Conservation (phyloP, 2,113 vertebrate species). For the Callipepla californica region DNA sequence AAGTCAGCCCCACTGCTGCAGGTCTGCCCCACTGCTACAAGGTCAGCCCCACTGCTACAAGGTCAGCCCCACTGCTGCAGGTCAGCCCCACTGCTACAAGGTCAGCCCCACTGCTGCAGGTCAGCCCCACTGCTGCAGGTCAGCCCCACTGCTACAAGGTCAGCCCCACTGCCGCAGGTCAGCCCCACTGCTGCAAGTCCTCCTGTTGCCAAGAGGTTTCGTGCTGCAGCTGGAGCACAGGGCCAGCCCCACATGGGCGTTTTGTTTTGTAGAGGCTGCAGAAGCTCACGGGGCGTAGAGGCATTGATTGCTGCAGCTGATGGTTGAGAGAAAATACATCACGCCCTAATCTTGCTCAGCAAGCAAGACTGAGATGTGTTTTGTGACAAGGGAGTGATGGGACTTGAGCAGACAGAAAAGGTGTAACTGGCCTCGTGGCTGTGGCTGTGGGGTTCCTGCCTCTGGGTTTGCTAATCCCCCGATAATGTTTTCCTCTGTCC, state of each 20-base stretch:
- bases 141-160: no score
- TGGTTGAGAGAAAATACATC: not conserved
- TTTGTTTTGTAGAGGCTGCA: not conserved
- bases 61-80: no score
- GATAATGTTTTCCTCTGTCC: not conserved
- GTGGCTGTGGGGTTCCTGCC: accelerated
- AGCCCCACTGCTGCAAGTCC: no score
- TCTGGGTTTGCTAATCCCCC: not conserved
- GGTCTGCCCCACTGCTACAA: no score
- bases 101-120: no score
- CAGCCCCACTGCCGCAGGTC: not conserved
- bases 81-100: no score
- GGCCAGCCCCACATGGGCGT: not conserved
- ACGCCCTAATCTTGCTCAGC: not conserved
- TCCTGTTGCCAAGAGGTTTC: not conserved
- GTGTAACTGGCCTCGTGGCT: not conserved
- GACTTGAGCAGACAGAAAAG: not conserved
- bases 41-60: not conserved
- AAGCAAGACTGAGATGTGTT: not conserved
- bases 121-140: no score
- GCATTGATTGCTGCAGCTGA: not conserved
- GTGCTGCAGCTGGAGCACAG: not conserved
- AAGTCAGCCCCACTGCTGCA: not conserved
- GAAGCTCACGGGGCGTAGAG: not conserved
- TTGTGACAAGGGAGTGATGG: not conserved